Conservation (phyloP, 2,113 vertebrate species). For the Microcebus tavaratra region DNA sequence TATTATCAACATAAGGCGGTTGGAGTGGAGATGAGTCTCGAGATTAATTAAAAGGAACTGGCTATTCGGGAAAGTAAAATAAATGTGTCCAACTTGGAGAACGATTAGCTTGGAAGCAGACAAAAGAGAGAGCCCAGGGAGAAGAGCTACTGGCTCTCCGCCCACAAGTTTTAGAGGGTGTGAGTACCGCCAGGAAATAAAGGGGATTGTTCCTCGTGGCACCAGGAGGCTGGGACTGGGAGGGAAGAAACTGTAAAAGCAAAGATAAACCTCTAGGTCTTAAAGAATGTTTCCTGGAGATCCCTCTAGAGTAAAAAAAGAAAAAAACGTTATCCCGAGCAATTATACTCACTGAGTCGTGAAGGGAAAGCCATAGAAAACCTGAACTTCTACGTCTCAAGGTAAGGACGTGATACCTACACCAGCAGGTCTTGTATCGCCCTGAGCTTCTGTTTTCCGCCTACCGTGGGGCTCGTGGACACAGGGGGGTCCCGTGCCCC, state of each 20-base stretch:
- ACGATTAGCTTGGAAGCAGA: background rate
- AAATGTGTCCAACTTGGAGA: slow-evolving; percentile 17
- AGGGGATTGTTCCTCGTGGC: background rate
- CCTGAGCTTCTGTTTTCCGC: background rate
- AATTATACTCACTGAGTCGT: background rate
- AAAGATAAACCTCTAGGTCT: background rate
- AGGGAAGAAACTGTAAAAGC: background rate
- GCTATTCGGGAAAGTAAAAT: slow-evolving; percentile 49
- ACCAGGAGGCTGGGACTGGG: background rate
- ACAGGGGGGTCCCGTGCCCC: too few relatives aligned
- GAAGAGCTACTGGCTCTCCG: background rate
- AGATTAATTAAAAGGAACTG: slow-evolving; percentile 56
- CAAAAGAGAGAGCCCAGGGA: background rate
- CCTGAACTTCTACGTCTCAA: fast-evolving
- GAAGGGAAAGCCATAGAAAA: background rate
- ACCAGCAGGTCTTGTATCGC: too few relatives aligned
- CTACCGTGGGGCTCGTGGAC: background rate
- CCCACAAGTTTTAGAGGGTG: background rate
- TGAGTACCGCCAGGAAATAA: background rate
- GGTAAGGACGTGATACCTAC: background rate
- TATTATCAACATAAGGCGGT: slow-evolving; percentile 47
- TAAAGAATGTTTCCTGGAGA: background rate
- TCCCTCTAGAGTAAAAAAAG: background rate
- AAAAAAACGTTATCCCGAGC: background rate
- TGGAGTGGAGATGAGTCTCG: slow-evolving; percentile 13